Evolutionary conservation across 2,113 vertebrate genomes (phyloP), one percentile per base, ranked within the genome.

Genomic region (Sylvia atricapilla): DNA sequence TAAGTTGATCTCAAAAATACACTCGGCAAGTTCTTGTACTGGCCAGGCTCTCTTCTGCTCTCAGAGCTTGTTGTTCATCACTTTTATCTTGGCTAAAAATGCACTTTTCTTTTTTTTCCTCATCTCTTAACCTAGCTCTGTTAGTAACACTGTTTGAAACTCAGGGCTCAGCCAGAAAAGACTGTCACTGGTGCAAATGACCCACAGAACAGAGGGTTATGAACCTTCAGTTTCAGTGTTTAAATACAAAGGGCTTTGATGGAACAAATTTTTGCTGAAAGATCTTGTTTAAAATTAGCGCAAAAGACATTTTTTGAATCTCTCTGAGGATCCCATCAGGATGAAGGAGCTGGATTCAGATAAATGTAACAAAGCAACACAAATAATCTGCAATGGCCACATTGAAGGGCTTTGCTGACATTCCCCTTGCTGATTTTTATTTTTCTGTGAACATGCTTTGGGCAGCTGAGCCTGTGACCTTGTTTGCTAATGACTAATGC

Each of bases 401-500:
- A 6, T 2, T 33, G 30, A 66, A 63, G 52, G 46, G 39, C 63
- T 87, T 53, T 82, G 46, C 1, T 23, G 72, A 84, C 39, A n/a
- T 76, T 74, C 44, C 60, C 10, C 7, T 5, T 6, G 25, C 64
- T 63, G 41, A 63, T 75, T 92, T 90, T 58, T 35, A 11, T 63
- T 83, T 59, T 59, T 73, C 35, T 30, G 39, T n/a, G 72, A 37
- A 11, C 53, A 9, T 13, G 58, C 84, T 82, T 66, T 69, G 77
- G 85, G 56, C 63, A 49, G 78, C 86, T 67, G 47, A 22, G 52
- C 66, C 35, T 59, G 11, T 23, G 63, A 74, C 94, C 84, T 90
- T 95, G 79, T 63, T 81, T 90, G 81, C 44, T 93, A 94, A 89
- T 58, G 78, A 94, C 91, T 63, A 14, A 77, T 89, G 84, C 31